Evolutionary conservation across 2,113 vertebrate genomes (phyloP).

Genomic region (Sinocyclocheilus anshuiensis): DNA sequence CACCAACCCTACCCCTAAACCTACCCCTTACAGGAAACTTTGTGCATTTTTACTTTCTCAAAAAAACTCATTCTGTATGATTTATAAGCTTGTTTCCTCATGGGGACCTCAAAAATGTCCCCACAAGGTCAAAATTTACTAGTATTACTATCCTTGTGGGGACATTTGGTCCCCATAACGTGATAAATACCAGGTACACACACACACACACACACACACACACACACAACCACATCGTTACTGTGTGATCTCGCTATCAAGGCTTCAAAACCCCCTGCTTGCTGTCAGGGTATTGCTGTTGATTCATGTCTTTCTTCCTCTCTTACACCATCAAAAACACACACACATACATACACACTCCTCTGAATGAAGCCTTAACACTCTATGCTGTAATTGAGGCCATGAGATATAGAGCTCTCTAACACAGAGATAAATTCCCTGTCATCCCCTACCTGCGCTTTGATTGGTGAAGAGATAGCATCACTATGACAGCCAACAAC

Average conservation of each 20-base stretch:
- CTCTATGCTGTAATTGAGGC: conserved; percentile 45
- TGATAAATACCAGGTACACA: too few relatives aligned
- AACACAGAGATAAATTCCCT: conserved; percentile 44
- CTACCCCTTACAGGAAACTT: too few relatives aligned
- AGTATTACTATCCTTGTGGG: too few relatives aligned
- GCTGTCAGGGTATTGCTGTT: conserved; percentile 17
- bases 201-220: too few relatives aligned
- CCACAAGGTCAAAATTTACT: too few relatives aligned
- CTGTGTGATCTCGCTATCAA: conserved; percentile 25
- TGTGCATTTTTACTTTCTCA: too few relatives aligned
- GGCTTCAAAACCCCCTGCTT: conserved; percentile 7
- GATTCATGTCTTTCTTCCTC: conserved; percentile 39
- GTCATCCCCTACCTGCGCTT: conserved; percentile 26
- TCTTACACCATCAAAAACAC: conserved; percentile 8
- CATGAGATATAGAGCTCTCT: conserved; percentile 39
- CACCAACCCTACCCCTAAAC: too few relatives aligned
- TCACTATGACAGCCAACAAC: conserved; percentile 13
- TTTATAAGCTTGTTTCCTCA: too few relatives aligned
- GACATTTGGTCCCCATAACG: too few relatives aligned
- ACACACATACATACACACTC: conserved; percentile 39
- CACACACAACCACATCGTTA: background rate
- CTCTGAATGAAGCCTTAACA: conserved; percentile 31
- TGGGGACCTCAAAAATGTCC: too few relatives aligned
- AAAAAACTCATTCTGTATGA: too few relatives aligned
- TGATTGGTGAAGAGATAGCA: conserved; percentile 5